phyloP scores from a whole-genome alignment of 2,797 vertebrate species.

The Coluber constrictor region DNA sequence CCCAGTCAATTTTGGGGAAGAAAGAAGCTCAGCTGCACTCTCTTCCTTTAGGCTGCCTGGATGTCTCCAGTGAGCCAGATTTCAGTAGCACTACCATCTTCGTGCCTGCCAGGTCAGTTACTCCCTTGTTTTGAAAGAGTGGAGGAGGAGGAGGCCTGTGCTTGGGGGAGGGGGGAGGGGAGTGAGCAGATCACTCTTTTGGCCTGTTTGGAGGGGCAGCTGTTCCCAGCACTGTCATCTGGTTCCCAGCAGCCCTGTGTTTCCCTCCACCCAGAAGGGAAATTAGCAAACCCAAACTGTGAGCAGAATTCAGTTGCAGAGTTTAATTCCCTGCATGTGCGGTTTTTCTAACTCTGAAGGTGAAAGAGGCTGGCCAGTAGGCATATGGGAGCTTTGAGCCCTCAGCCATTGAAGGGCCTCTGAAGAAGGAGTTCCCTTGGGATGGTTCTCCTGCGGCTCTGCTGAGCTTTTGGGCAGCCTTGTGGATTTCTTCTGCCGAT shows the following conservation, averaged over 20 bases:
- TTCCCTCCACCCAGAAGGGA: not conserved
- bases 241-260: not conserved
- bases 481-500: not conserved
- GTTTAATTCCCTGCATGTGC: not conserved
- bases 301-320: not conserved
- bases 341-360: not conserved
- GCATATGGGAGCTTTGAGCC: not conserved
- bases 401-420: not conserved
- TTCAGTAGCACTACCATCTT: conserved; percentile 58
- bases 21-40: not conserved
- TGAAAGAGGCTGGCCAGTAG: not conserved
- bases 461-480: not conserved
- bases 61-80: conserved; percentile 59
- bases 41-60: conserved; percentile 60
- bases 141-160: not conserved
- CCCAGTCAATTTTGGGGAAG: not conserved
- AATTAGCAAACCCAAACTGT: not conserved
- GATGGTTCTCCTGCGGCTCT: not conserved
- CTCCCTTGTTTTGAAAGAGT: not conserved
- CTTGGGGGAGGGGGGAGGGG: not conserved
- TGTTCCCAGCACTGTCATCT: not conserved
- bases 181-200: not conserved
- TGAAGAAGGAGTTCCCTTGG: not conserved
- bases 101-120: conserved; percentile 58
- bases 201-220: not conserved